phyloP scores from a whole-genome alignment of 1,140 invertebrate species.

The Ylistrum balloti region DNA sequence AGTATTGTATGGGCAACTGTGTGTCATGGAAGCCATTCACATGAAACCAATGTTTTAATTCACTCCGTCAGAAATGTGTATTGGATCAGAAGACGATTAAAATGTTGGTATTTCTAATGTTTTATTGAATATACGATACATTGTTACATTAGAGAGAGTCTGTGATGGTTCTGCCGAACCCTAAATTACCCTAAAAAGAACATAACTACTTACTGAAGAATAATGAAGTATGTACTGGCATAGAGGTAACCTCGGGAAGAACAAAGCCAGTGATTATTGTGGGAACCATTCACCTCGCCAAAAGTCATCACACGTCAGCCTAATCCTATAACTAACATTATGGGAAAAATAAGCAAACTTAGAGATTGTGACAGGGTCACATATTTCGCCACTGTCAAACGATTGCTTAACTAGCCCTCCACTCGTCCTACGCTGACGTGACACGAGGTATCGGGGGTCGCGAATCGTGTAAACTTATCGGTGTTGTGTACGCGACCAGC shows the following conservation, averaged over 20 bases:
- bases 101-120: no score
- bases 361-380: constrained; percentile 31
- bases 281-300: background rate
- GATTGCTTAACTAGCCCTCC: constrained; percentile 31
- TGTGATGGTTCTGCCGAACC: no score
- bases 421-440: background rate
- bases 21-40: no score
- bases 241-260: background rate
- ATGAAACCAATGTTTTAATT: no score
- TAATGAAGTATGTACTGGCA: background rate
- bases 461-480: constrained; percentile 32
- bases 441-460: constrained; percentile 27
- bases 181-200: no score
- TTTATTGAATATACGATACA: no score
- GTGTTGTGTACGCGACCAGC: background rate
- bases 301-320: background rate
- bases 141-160: no score
- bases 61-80: no score
- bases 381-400: constrained; percentile 33
- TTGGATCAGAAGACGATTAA: no score
- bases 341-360: constrained; percentile 35
- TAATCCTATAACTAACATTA: constrained; percentile 40
- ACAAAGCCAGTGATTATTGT: background rate
- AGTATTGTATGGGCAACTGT: no score
- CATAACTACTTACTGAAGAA: no score